phyloP scores from a whole-genome alignment of 2,113 vertebrate species.

The Pseudopipra pipra region DNA sequence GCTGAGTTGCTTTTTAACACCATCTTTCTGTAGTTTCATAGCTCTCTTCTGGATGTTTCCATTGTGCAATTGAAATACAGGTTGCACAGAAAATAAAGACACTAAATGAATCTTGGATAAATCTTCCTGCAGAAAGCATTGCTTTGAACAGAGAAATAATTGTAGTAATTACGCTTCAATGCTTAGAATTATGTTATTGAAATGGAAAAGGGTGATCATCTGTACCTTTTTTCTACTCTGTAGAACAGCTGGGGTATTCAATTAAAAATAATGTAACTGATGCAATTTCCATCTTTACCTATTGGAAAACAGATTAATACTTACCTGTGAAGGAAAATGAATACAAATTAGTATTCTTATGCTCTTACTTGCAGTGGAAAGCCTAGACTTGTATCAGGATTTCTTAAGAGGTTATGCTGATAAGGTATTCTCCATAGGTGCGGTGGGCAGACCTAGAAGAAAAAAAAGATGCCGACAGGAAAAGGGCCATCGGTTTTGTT shows the following conservation, averaged over 20 bases:
- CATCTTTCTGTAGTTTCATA: background rate
- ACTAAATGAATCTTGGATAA: background rate
- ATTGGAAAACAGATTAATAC: background rate
- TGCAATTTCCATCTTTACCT: background rate
- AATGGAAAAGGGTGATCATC: background rate
- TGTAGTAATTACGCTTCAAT: background rate
- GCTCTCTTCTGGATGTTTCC: background rate
- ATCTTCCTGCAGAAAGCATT: background rate
- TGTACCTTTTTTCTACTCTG: background rate
- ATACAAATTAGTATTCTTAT: background rate
- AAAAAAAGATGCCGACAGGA: conserved; percentile 96
- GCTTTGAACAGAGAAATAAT: background rate
- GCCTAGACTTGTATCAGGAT: background rate
- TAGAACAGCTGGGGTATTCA: background rate
- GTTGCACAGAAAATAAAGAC: background rate
- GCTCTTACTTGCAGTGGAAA: background rate
- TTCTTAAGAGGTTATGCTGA: conserved; percentile 38
- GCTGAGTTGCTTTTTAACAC: background rate
- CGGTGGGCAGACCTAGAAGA: conserved; percentile 99
- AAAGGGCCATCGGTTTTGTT: conserved; percentile 97
- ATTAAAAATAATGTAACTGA: background rate
- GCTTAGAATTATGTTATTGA: background rate
- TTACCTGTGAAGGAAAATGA: background rate
- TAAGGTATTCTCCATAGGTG: conserved; percentile 79
- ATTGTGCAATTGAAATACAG: background rate